Evolutionary conservation across 2,113 vertebrate genomes (phyloP), one percentile per base, ranked within the genome.

Genomic region (Podiceps cristatus): DNA sequence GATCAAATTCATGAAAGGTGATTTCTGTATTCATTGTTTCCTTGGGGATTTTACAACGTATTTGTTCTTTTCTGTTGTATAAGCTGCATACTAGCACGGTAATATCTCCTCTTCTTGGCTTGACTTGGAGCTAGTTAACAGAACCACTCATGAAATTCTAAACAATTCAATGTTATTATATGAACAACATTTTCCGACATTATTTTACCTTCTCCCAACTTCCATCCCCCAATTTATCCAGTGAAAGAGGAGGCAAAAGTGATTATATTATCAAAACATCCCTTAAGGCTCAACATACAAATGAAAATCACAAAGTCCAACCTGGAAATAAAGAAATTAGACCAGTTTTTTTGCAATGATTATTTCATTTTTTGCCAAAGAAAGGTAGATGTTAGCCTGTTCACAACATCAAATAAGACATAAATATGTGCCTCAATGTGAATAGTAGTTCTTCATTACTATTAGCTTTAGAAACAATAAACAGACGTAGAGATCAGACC

Each of bases 271-370:
- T 59, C 45, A 71, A 93, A 94, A 90, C 13, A 29, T 47, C 68
- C 71, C 78, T 88, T 89, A 63, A 64, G 59, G 53, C 17, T 95
- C 81, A 76, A 93, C 45, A 55, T 29, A 76, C 37, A 88, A 73
- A 91, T 17, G 50, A 66, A 92, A 90, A 64, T 66, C n/a, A 62
- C 62, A 59, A 87, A 88, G 91, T 63, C 9, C 77, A 91, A 79
- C 80, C 81, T 90, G 67, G 42, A 97, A 91, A 86, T 67, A 72
- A 86, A 76, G 55, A 86, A 88, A 89, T 79, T 58, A 69, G 14
- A 82, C 19, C 18, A 11, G 3, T 33, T 91, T 68, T 91, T 60
- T 55, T 78, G n/a, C 18, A 50, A 23, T 17, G 3, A 60, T 33
- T 40, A 58, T 69, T 91, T 76, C 62, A 29, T n/a, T 85, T 90